These are phyloP conservation scores for Todiramphus chloris DNA, from an alignment of 2,113 vertebrate genomes.

Conservation along the genomic window DNA sequence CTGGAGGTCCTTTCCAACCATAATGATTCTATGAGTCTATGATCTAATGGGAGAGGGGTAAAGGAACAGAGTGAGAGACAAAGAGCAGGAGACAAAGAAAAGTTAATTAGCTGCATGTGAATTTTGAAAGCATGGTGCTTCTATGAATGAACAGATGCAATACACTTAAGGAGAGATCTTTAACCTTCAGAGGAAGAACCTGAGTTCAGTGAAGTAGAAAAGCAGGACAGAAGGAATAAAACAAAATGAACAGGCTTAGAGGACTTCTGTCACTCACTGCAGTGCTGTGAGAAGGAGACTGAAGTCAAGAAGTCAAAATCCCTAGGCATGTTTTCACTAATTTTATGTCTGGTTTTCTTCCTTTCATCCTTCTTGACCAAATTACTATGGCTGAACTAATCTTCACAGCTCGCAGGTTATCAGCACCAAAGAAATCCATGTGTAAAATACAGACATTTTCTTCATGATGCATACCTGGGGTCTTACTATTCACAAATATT, in stretches of 20 bases:
- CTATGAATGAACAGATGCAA: slow-evolving; percentile 5
- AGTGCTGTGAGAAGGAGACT: not conserved
- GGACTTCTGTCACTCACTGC: slow-evolving; percentile 27
- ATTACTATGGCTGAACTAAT: not conserved
- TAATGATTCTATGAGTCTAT: no score
- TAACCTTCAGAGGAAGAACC: slow-evolving; percentile 35
- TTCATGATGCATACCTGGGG: not conserved
- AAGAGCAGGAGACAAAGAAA: not conserved
- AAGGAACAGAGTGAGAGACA: not conserved
- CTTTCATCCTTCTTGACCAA: not conserved
- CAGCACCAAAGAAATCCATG: not conserved
- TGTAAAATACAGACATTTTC: not conserved
- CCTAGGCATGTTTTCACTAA: not conserved
- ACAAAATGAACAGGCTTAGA: not conserved
- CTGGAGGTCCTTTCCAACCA: no score
- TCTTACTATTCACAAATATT: not conserved
- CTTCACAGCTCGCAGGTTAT: not conserved
- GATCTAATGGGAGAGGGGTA: not conserved
- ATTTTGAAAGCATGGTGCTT: not conserved
- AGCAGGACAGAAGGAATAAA: slow-evolving; percentile 38
- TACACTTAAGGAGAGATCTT: slow-evolving; percentile 35
- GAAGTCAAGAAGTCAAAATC: slow-evolving; percentile 36
- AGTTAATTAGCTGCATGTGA: not conserved
- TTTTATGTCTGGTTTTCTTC: not conserved
- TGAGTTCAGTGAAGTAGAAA: slow-evolving; percentile 25